A percentile compares a stretch with the other conserved stretches of the same genome.
Conservation (phyloP, 2,113 vertebrate species). For the Corythornis vintsioides region DNA sequence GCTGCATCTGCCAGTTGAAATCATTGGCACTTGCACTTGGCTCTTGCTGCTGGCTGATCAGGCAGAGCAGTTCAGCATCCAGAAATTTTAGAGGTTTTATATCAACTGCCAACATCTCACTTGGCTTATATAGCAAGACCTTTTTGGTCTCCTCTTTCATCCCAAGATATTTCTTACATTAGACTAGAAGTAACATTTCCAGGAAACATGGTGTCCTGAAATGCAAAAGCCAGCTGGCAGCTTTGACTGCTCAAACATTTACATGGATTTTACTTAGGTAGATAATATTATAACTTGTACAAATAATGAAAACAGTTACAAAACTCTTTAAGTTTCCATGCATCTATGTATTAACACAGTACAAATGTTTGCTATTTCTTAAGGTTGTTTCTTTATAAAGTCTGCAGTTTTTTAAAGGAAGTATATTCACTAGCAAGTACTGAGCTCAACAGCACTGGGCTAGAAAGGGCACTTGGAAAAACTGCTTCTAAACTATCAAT, state of each 20-base stretch:
- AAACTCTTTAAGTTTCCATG: slow-evolving; percentile 41
- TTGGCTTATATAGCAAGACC: slow-evolving; percentile 54
- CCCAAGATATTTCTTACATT: slow-evolving; percentile 66
- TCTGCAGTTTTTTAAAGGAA: neutral
- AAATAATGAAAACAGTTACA: slow-evolving; percentile 29
- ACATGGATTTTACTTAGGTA: slow-evolving; percentile 39
- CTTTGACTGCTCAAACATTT: neutral
- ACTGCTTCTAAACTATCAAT: neutral
- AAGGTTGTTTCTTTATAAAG: slow-evolving; percentile 6
- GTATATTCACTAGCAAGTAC: neutral
- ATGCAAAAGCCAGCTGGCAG: slow-evolving; percentile 53
- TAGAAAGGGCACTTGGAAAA: neutral
- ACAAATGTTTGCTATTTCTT: slow-evolving; percentile 23
- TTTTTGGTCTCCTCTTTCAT: slow-evolving; percentile 54
- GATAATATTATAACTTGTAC: slow-evolving; percentile 42
- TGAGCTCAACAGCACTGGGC: neutral
- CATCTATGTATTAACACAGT: neutral
- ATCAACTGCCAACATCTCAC: slow-evolving; percentile 59
- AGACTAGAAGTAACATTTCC: slow-evolving; percentile 63
- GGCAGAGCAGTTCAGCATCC: slow-evolving; percentile 51
- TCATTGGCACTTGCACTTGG: slow-evolving; percentile 61
- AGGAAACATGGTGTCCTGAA: slow-evolving; percentile 54
- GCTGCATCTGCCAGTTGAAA: slow-evolving; percentile 56
- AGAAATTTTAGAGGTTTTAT: slow-evolving; percentile 68
- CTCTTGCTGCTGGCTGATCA: slow-evolving; percentile 37